phyloP scores from a whole-genome alignment of 2,797 vertebrate species.

The Vultur gryphus region DNA sequence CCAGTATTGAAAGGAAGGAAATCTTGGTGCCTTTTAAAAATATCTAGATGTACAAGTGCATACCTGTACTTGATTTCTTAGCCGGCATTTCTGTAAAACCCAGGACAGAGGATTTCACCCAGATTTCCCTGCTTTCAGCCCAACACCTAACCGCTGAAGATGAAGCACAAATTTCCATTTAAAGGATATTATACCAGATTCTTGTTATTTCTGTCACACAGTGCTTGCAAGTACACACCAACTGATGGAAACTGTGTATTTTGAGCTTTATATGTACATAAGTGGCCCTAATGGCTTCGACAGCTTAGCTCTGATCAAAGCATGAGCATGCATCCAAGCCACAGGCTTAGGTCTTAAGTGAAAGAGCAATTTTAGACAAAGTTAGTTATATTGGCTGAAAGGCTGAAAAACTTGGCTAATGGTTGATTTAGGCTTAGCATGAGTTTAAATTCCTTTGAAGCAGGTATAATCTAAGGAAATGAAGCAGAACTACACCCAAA shows the following conservation, averaged over 20 bases:
- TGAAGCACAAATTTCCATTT: neutral
- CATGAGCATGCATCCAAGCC: neutral
- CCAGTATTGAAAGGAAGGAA: neutral
- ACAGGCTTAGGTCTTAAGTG: neutral
- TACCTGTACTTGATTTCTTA: neutral
- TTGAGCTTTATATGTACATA: neutral
- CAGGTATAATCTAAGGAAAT: constrained; percentile 31
- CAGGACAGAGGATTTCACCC: neutral
- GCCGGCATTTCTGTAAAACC: neutral
- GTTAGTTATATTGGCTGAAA: neutral
- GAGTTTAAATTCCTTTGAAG: neutral
- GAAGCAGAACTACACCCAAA: constrained; percentile 30
- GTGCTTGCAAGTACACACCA: neutral
- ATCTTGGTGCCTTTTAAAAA: neutral
- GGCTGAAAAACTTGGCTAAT: neutral
- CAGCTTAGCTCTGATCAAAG: neutral
- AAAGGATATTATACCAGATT: neutral
- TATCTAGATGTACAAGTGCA: neutral
- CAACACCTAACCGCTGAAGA: neutral
- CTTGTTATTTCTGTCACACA: neutral
- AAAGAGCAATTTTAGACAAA: neutral
- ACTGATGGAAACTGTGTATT: neutral
- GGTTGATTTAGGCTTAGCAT: neutral
- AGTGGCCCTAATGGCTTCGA: neutral
- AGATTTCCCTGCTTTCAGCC: neutral